Conservation (phyloP, 2,797 vertebrate species). For the Silurus aristotelis region DNA sequence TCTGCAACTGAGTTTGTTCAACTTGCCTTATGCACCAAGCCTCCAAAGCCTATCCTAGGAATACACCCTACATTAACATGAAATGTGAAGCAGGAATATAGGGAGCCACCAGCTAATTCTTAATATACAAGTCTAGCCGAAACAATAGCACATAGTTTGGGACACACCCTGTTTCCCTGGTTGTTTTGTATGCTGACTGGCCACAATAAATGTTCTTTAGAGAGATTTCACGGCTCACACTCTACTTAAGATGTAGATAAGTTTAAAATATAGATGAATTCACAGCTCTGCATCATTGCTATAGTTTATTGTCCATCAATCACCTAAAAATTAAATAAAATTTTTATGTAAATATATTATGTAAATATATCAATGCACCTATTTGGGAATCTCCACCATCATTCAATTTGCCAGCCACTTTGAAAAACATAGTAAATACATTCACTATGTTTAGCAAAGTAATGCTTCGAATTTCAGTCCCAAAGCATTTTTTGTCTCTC, state of each 20-base stretch:
- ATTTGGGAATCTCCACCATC: neutral
- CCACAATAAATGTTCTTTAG: constrained; percentile 3
- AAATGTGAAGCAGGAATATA: neutral
- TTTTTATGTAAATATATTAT: neutral
- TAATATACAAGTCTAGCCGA: neutral
- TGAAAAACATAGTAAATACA: neutral
- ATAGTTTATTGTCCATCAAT: neutral
- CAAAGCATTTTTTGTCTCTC: neutral
- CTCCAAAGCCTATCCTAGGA: neutral
- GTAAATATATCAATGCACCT: neutral
- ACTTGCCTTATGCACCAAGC: too few species aligned
- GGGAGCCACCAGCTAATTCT: neutral
- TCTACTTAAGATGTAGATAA: neutral
- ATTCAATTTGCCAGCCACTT: neutral
- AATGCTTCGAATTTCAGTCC: neutral
- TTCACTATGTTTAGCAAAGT: neutral
- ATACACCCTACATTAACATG: neutral
- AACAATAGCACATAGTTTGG: constrained; percentile 2
- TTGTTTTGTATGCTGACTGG: neutral
- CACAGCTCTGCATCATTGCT: neutral
- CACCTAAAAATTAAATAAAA: too few species aligned
- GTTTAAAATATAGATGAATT: neutral
- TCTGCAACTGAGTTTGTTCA: too few species aligned
- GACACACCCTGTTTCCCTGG: neutral
- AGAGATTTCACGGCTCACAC: neutral